Evolutionary conservation across 2,797 vertebrate genomes (phyloP).

Genomic region (Meriones psammophilus): DNA sequence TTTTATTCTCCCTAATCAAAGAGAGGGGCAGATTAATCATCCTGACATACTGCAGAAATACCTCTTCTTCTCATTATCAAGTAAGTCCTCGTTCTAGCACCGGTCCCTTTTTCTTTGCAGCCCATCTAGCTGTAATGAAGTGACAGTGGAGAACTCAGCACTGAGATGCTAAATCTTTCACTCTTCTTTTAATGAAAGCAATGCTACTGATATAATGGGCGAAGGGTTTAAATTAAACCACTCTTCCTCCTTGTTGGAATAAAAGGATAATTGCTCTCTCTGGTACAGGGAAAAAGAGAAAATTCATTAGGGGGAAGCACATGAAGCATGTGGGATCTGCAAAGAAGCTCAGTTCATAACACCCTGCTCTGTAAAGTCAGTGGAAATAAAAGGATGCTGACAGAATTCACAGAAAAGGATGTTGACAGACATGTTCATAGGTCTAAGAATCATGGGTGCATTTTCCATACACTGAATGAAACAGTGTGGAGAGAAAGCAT

Average conservation of each 20-base stretch:
- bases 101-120: background rate
- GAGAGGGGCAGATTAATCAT: background rate
- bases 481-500: background rate
- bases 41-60: background rate
- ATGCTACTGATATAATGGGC: background rate
- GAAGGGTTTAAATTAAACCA: slow-evolving; percentile 8
- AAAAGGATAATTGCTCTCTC: background rate
- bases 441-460: background rate
- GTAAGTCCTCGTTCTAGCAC: slow-evolving; percentile 8
- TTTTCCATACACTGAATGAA: background rate
- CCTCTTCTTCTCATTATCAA: background rate
- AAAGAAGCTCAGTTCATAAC: background rate
- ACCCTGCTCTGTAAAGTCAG: background rate
- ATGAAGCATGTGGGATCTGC: background rate
- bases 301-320: background rate
- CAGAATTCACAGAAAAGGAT: background rate
- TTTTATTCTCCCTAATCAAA: slow-evolving; percentile 15
- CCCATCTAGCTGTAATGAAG: background rate
- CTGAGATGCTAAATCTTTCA: background rate
- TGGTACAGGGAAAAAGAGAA: background rate
- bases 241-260: background rate
- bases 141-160: background rate
- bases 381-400: background rate
- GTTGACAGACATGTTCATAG: background rate
- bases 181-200: slow-evolving; percentile 30